phyloP scores from a whole-genome alignment of 2,888 invertebrate species.

The Marronus borbonicus region DNA sequence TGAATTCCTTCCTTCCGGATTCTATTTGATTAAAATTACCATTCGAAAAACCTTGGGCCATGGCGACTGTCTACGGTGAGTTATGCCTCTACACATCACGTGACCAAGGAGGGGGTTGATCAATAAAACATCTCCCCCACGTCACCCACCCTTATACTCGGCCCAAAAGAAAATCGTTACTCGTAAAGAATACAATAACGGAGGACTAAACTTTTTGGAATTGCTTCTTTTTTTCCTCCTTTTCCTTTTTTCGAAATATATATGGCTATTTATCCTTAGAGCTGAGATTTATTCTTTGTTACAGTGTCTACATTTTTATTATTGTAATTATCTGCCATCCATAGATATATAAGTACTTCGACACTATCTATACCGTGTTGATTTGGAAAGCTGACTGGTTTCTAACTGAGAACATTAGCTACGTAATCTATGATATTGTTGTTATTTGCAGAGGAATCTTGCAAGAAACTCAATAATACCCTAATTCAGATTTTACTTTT shows the following conservation, averaged over 20 bases:
- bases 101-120: conserved; percentile 72
- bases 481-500: too few relatives aligned
- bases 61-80: conserved; percentile 67
- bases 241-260: conserved; percentile 2
- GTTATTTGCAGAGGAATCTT: too few relatives aligned
- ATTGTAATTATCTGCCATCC: background rate
- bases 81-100: conserved; percentile 70
- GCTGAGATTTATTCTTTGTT: background rate
- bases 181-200: conserved; percentile 68
- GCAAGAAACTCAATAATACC: too few relatives aligned
- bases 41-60: conserved; percentile 50
- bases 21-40: conserved; percentile 50
- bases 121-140: conserved; percentile 73
- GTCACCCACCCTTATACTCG: conserved; percentile 64
- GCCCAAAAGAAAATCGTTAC: conserved; percentile 70
- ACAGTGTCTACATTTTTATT: conserved; percentile 23
- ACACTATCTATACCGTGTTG: background rate
- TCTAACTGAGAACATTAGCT: too few relatives aligned
- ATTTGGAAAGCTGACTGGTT: too few relatives aligned
- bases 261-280: conserved; percentile 22
- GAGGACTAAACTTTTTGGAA: conserved; percentile 53
- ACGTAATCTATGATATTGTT: too few relatives aligned
- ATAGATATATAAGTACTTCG: conserved; percentile 10
- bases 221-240: conserved; percentile 32
- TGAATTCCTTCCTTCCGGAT: conserved; percentile 42